Evolutionary conservation across 2,888 invertebrate genomes (phyloP).

Genomic region (Drosophila bunnanda): DNA sequence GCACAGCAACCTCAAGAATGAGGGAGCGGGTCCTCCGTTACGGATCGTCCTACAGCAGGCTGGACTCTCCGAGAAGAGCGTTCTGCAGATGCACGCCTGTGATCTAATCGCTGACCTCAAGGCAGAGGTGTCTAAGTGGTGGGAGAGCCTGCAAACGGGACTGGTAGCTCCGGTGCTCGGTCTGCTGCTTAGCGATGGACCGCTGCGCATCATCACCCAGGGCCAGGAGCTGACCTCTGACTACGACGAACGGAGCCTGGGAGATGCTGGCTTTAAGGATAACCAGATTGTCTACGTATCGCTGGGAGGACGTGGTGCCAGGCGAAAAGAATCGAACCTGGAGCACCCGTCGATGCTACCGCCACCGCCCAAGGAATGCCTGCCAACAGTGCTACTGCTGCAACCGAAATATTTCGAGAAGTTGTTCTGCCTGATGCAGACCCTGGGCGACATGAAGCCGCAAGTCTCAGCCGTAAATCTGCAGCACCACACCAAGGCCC

Average conservation of each 20-base stretch:
- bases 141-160: constrained; percentile 88
- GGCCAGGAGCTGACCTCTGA: constrained; percentile 97
- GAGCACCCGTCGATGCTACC: constrained; percentile 95
- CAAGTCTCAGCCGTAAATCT: constrained; percentile 86
- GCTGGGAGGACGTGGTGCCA: constrained; percentile 89
- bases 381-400: constrained; percentile 93
- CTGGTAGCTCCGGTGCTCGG: constrained; percentile 87
- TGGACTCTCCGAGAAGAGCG: constrained; percentile 93
- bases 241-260: constrained; percentile 95
- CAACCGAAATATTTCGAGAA: constrained; percentile 96
- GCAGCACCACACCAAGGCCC: constrained; percentile 94
- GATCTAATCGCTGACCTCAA: constrained; percentile 96
- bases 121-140: constrained; percentile 98
- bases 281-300: constrained; percentile 97
- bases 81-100: constrained; percentile 92
- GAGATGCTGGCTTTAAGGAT: constrained; percentile 97
- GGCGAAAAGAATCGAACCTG: constrained; percentile 85
- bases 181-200: constrained; percentile 91
- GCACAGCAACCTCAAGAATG: constrained; percentile 86
- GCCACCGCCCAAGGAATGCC: constrained; percentile 92
- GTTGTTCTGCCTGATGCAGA: constrained; percentile 95
- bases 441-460: constrained; percentile 93
- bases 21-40: constrained; percentile 88
- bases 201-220: constrained; percentile 95
- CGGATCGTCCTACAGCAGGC: constrained; percentile 94